These are phyloP conservation scores for Pteria penguin DNA, from an alignment of 2,888 invertebrate genomes.

Conservation along the genomic window DNA sequence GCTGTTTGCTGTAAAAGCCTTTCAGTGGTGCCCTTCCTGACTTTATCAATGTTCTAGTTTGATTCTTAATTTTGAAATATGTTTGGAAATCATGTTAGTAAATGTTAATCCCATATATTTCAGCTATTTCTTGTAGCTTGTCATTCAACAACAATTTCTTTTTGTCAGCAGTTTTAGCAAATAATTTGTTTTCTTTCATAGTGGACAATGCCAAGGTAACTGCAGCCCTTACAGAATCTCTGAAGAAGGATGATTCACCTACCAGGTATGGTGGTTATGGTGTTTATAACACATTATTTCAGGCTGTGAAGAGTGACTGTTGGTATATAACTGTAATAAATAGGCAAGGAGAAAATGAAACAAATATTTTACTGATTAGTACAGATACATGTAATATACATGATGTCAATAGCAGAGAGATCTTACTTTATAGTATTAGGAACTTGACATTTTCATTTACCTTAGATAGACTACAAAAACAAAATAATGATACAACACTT, in stretches of 20 bases:
- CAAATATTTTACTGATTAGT: not conserved
- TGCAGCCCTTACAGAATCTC: slow-evolving; percentile 86
- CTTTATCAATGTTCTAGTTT: too few species aligned
- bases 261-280: slow-evolving; percentile 58
- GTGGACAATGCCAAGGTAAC: slow-evolving; percentile 84
- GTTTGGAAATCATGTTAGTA: too few species aligned
- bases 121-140: too few species aligned
- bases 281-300: not conserved
- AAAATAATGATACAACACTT: too few species aligned
- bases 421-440: too few species aligned
- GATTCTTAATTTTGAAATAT: too few species aligned
- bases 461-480: too few species aligned
- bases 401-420: not conserved
- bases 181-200: slow-evolving; percentile 60
- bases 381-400: not conserved
- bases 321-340: not conserved
- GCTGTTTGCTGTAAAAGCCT: too few species aligned
- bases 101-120: too few species aligned
- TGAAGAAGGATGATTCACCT: slow-evolving; percentile 87
- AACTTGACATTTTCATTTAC: too few species aligned
- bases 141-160: not conserved
- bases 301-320: not conserved
- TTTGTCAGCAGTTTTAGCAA: not conserved
- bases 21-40: too few species aligned
- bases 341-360: too few species aligned